phyloP scores from a whole-genome alignment of 2,888 invertebrate genomes.

The Plebejus melissa region DNA sequence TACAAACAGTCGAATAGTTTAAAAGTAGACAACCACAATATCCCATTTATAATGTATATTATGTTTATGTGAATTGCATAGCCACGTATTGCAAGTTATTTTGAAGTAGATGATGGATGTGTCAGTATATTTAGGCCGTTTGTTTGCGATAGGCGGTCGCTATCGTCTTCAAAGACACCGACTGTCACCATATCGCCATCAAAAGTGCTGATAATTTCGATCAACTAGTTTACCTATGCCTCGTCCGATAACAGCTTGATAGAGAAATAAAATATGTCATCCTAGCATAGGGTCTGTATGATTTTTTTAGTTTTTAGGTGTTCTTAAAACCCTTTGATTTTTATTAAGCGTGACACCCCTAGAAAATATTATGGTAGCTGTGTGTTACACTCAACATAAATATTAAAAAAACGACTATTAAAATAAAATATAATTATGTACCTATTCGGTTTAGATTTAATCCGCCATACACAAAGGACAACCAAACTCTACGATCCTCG shows the following conservation, averaged over 20 bases:
- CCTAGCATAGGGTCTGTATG: background rate
- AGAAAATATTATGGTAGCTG: too few species aligned
- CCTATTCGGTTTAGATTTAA: too few species aligned
- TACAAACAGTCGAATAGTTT: background rate
- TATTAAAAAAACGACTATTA: too few species aligned
- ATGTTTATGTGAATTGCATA: background rate
- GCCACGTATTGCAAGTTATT: background rate
- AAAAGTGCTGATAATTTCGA: conserved; percentile 4
- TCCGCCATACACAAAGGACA: too few species aligned
- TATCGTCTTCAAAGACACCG: conserved; percentile 4
- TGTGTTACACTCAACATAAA: too few species aligned
- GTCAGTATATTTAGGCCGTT: background rate
- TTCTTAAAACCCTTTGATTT: too few species aligned
- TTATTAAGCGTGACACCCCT: too few species aligned
- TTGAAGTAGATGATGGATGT: conserved; percentile 5
- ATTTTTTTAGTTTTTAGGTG: too few species aligned
- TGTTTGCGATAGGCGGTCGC: background rate
- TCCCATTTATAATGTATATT: background rate
- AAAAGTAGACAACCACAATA: background rate
- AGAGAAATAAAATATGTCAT: background rate
- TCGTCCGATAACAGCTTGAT: background rate
- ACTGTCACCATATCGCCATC: conserved; percentile 1
- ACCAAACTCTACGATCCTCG: too few species aligned
- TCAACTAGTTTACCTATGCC: background rate
- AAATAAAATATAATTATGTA: too few species aligned